phyloP scores from a whole-genome alignment of 2,113 vertebrate genomes.

The Apus apus region DNA sequence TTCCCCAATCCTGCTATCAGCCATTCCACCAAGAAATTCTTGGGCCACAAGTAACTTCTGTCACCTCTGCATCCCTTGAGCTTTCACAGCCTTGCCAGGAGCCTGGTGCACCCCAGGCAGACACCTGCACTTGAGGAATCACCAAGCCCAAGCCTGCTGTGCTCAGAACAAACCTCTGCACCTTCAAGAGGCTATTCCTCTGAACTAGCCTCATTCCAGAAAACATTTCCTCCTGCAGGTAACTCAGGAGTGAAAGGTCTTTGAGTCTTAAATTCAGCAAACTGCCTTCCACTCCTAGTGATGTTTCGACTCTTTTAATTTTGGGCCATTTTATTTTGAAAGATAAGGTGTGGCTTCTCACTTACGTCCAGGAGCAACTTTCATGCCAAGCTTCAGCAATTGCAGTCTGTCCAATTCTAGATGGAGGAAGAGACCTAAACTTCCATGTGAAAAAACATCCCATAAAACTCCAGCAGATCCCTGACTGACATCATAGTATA shows the following conservation, averaged over 20 bases:
- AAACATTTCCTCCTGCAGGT: not conserved
- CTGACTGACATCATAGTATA: not conserved
- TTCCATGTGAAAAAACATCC: not conserved
- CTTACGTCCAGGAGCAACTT: not conserved
- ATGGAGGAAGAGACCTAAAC: not conserved
- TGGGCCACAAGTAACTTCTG: constrained; percentile 6
- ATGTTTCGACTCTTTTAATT: not conserved
- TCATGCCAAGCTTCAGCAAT: not conserved
- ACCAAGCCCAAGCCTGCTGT: not conserved
- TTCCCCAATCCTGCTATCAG: not conserved
- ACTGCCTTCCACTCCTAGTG: not conserved
- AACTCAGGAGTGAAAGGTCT: not conserved
- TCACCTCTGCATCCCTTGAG: constrained; percentile 18
- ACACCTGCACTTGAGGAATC: not conserved
- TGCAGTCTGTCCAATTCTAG: not conserved
- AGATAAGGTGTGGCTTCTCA: not conserved
- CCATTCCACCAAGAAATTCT: not conserved
- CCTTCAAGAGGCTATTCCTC: not conserved
- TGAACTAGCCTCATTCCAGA: not conserved
- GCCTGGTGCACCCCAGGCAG: not conserved
- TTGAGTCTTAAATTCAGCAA: not conserved
- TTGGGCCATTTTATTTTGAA: not conserved
- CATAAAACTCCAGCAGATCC: not conserved
- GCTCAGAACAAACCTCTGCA: not conserved
- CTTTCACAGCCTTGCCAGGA: not conserved